These are phyloP conservation scores for Serinus canaria DNA, from an alignment of 2,113 vertebrate genomes.

Conservation along the genomic window DNA sequence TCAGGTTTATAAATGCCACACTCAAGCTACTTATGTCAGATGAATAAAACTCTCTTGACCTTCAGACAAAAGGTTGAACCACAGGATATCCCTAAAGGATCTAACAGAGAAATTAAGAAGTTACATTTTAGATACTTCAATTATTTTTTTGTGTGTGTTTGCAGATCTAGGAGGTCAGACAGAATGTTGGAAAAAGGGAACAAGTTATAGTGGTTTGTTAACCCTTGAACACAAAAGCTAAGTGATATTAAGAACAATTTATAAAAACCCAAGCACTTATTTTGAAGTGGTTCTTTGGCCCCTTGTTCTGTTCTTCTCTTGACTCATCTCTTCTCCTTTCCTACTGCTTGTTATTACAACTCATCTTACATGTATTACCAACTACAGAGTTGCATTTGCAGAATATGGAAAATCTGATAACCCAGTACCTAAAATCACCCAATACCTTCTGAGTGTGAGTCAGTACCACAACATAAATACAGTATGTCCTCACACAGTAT, in stretches of 20 bases:
- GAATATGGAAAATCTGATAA: background rate
- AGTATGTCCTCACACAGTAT: background rate
- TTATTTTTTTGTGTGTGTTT: background rate
- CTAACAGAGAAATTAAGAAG: background rate
- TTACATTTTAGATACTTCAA: background rate
- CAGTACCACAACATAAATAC: background rate
- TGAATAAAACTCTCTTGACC: constrained; percentile 45
- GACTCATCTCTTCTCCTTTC: background rate
- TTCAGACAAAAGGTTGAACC: constrained; percentile 47
- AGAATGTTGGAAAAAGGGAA: background rate
- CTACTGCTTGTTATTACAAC: background rate
- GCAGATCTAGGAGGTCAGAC: background rate
- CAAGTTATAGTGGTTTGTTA: background rate
- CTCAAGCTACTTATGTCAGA: constrained; percentile 37
- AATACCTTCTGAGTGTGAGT: background rate
- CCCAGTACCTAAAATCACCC: background rate
- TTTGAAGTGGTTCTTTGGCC: background rate
- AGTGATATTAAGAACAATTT: background rate
- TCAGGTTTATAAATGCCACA: constrained; percentile 52
- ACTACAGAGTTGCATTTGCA: background rate
- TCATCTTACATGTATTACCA: background rate
- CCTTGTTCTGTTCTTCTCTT: background rate
- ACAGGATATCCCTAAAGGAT: background rate
- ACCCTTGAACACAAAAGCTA: background rate
- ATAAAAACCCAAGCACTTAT: background rate